Percentiles rank a stretch among this genome's conserved stretches.
Evolutionary conservation across 2,113 vertebrate genomes (phyloP).

Genomic region (Willisornis vidua): DNA sequence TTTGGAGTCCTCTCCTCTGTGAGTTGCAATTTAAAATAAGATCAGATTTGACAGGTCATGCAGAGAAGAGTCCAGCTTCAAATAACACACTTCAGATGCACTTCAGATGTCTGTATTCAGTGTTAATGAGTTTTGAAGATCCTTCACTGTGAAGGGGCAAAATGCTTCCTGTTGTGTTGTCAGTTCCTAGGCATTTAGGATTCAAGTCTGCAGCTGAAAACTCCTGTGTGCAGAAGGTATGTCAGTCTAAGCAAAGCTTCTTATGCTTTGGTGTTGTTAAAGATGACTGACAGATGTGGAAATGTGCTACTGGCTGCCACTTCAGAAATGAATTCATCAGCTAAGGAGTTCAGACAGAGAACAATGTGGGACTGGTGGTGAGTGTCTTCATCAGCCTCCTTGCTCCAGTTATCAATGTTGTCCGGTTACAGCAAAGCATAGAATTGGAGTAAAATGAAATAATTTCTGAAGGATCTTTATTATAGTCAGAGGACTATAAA

Average conservation of each 20-base stretch:
- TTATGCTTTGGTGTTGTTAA: background rate
- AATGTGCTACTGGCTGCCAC: background rate
- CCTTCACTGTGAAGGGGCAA: slow-evolving; percentile 25
- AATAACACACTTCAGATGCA: slow-evolving; percentile 25
- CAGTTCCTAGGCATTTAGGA: slow-evolving; percentile 28
- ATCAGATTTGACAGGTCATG: slow-evolving; percentile 52
- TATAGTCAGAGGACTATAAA: background rate
- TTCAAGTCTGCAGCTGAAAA: slow-evolving; percentile 17
- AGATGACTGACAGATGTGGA: slow-evolving; percentile 31
- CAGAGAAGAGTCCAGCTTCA: slow-evolving; percentile 53
- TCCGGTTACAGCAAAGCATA: background rate
- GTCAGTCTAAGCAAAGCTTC: slow-evolving; percentile 13
- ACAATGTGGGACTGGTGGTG: background rate
- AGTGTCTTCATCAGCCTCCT: background rate
- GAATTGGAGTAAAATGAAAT: background rate
- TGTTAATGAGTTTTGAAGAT: slow-evolving; percentile 63
- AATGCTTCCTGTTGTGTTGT: slow-evolving; percentile 52
- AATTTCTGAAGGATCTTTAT: background rate
- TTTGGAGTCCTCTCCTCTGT: slow-evolving; percentile 27
- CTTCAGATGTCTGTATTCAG: slow-evolving; percentile 54
- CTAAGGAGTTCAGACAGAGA: background rate
- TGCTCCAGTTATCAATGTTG: background rate
- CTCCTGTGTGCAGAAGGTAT: background rate
- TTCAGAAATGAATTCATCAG: background rate
- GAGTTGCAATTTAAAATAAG: slow-evolving; percentile 48